Evolutionary conservation across 2,797 vertebrate genomes (phyloP), one percentile per base, ranked within the genome.

Genomic region (Tinamus major): DNA sequence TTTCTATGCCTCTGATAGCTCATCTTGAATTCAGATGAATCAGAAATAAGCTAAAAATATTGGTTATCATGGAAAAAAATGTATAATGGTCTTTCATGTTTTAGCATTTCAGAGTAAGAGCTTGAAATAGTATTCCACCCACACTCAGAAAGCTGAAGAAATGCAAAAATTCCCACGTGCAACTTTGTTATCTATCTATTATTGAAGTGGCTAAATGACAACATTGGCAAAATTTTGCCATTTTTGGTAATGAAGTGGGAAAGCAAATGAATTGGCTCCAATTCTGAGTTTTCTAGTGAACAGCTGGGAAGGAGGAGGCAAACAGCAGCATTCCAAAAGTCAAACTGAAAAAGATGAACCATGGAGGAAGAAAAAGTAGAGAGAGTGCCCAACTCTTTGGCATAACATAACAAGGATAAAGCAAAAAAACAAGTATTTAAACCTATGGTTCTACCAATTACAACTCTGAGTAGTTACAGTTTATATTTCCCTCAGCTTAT

Each of bases 211-310:
- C 63, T 91, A 90, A 96, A 94, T 93, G 72, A 96, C 90, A 95
- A 96, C 96, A 96, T 89, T 95, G 87, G 94, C 90, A 95, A 95
- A 95, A 75, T 91, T 87, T 95, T 96, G 82, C 93, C 94, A 91
- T 95, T 96, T 96, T 96, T 96, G 95, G 95, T 95, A 95, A 95
- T 95, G 75, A 95, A 93, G 63, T 48, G 92, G 69, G 81, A 93
- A 96, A 96, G 94, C 65, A 96, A 94, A 94, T 69, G 89, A 94
- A 96, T 76, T 95, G 76, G 90, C 88, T 85, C 85, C 44, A 81
- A 74, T 87, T 55, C 65, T 72, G 49, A 92, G 87, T 63, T 77
- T 87, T 89, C 69, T 72, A 87, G 86, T 80, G 93, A 95, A 93
- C 89, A 95, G 92, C 92, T 96, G 89, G 90, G 90, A 95, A 94